Conservation (phyloP, 2,797 vertebrate genomes). For the Peromyscus melanophrys region DNA sequence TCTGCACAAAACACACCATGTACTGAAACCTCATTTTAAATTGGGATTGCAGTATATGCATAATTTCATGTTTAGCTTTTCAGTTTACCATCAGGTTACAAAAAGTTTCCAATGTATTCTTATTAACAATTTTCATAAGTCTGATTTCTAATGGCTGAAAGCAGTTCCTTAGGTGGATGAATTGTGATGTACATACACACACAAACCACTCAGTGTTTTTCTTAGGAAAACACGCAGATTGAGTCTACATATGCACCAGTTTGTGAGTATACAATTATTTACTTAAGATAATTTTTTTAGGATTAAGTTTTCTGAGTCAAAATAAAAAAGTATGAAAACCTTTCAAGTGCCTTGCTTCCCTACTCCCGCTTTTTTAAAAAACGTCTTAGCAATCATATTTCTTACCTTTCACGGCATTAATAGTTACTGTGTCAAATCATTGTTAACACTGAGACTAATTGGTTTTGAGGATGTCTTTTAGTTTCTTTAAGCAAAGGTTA, state of each 20-base stretch:
- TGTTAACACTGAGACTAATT: constrained; percentile 3
- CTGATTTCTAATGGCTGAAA: constrained; percentile 6
- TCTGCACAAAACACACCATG: background rate
- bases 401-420: background rate
- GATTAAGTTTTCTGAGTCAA: background rate
- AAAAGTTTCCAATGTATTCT: background rate
- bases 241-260: background rate
- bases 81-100: background rate
- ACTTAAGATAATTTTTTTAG: constrained; percentile 22
- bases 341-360: background rate
- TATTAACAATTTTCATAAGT: background rate
- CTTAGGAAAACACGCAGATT: background rate
- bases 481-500: constrained; percentile 15
- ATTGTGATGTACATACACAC: background rate
- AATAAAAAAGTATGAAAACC: background rate
- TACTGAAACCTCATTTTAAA: background rate
- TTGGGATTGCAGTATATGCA: background rate
- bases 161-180: background rate
- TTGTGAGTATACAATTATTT: constrained; percentile 13
- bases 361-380: background rate
- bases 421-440: constrained; percentile 10
- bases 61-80: background rate
- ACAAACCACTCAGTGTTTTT: background rate
- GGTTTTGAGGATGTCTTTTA: background rate
- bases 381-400: background rate